Conservation (phyloP, 2,797 vertebrate genomes). For the Melanotaenia maccullochi region DNA sequence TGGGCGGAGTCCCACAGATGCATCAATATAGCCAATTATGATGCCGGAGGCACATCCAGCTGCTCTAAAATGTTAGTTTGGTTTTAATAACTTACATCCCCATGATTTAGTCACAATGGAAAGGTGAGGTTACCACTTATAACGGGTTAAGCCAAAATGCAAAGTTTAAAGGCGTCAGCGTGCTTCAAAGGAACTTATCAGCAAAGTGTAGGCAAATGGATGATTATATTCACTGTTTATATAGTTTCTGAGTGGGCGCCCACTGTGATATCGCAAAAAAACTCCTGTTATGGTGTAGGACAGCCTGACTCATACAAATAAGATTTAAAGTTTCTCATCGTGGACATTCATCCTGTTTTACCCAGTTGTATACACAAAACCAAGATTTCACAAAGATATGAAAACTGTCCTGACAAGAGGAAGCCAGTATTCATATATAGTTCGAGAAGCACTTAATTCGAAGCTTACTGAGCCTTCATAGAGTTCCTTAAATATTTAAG, state of each 20-base stretch:
- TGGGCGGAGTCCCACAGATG: slow-evolving; percentile 79
- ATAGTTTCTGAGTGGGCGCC: neutral
- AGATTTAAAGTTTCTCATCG: neutral
- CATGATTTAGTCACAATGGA: slow-evolving; percentile 14
- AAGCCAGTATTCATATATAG: neutral
- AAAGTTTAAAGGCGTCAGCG: slow-evolving; percentile 16
- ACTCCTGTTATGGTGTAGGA: neutral
- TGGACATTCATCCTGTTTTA: neutral
- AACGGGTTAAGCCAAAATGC: slow-evolving; percentile 3
- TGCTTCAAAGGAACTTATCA: slow-evolving; percentile 37
- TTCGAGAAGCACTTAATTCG: slow-evolving; percentile 14
- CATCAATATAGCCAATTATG: slow-evolving; percentile 62
- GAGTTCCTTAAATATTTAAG: slow-evolving; percentile 4
- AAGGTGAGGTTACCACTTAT: neutral
- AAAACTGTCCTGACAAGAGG: neutral
- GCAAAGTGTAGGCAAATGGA: neutral
- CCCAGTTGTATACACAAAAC: neutral
- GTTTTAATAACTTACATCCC: slow-evolving; percentile 6
- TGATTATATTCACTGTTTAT: neutral
- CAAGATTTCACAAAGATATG: neutral
- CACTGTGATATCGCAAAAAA: neutral
- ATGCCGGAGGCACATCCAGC: slow-evolving; percentile 28
- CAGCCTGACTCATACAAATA: neutral
- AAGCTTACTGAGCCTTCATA: slow-evolving; percentile 34
- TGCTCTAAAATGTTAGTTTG: slow-evolving; percentile 26